Conservation (phyloP, 2,797 vertebrate species). For the Chloroceryle amazona region DNA sequence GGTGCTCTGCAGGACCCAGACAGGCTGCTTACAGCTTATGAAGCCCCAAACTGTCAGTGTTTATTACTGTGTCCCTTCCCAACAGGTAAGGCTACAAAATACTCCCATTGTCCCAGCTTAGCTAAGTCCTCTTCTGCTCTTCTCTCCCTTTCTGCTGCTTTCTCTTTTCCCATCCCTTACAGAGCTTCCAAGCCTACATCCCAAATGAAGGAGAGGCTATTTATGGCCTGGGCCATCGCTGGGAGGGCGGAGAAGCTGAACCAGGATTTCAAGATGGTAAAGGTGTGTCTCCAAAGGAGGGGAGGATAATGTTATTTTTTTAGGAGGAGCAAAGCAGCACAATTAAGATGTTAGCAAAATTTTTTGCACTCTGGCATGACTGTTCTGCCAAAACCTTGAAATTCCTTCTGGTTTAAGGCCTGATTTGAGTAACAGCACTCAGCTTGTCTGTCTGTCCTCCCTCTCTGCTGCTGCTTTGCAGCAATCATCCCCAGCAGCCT, state of each 20-base stretch:
- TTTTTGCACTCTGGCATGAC: not conserved
- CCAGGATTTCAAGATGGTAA: not conserved
- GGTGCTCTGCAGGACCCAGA: not conserved
- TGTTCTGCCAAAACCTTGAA: not conserved
- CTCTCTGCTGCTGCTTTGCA: not conserved
- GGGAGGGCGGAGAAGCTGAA: not conserved
- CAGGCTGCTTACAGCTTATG: accelerated
- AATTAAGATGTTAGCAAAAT: not conserved
- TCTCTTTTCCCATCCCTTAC: not conserved
- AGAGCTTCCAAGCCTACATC: not conserved
- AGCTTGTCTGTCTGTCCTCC: not conserved
- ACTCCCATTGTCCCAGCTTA: accelerated
- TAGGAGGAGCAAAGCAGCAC: not conserved
- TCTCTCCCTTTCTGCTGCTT: not conserved
- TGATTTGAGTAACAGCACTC: not conserved
- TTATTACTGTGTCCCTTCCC: not conserved
- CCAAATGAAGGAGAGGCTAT: not conserved
- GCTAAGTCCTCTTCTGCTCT: not conserved
- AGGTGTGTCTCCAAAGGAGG: not conserved
- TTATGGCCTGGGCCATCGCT: not conserved
- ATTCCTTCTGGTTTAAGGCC: not conserved
- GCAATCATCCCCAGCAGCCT: not conserved
- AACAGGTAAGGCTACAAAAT: not conserved
- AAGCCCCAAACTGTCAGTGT: accelerated
- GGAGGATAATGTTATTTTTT: not conserved